Conservation (phyloP, 2,113 vertebrate species). For the Mustelus asterias region DNA sequence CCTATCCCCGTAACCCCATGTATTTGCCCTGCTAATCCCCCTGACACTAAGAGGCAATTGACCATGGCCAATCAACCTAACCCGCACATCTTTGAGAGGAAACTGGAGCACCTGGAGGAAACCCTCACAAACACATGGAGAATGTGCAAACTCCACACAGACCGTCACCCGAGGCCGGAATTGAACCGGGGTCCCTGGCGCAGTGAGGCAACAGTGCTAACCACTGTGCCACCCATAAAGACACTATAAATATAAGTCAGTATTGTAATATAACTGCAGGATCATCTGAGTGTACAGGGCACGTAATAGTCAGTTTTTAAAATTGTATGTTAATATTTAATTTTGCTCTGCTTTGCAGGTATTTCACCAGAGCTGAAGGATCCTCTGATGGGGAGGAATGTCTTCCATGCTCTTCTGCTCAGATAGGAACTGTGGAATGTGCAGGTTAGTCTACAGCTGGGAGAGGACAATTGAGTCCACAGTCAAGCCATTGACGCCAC, state of each 20-base stretch:
- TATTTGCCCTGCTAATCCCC: too few species aligned
- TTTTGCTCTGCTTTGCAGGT: slow-evolving; percentile 46
- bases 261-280: not conserved
- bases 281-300: not conserved
- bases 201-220: too few species aligned
- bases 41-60: too few species aligned
- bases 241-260: not conserved
- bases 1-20: too few species aligned
- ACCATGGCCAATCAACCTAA: too few species aligned
- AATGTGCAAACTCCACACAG: too few species aligned
- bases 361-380: slow-evolving; percentile 45
- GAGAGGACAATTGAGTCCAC: too few species aligned
- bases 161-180: too few species aligned
- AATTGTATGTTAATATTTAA: not conserved
- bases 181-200: too few species aligned
- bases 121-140: too few species aligned
- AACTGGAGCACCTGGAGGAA: too few species aligned
- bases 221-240: not conserved
- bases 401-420: slow-evolving; percentile 48
- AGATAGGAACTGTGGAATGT: slow-evolving; percentile 46
- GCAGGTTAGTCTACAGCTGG: slow-evolving; percentile 51
- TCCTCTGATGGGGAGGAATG: slow-evolving; percentile 44
- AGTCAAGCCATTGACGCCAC: not conserved
- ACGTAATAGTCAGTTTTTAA: not conserved
- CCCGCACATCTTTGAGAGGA: too few species aligned